A percentile compares a stretch with the other conserved stretches of the same genome.
These are phyloP conservation scores for Syndactyla subalaris DNA, from an alignment of 2,797 vertebrate species.

Conservation along the genomic window DNA sequence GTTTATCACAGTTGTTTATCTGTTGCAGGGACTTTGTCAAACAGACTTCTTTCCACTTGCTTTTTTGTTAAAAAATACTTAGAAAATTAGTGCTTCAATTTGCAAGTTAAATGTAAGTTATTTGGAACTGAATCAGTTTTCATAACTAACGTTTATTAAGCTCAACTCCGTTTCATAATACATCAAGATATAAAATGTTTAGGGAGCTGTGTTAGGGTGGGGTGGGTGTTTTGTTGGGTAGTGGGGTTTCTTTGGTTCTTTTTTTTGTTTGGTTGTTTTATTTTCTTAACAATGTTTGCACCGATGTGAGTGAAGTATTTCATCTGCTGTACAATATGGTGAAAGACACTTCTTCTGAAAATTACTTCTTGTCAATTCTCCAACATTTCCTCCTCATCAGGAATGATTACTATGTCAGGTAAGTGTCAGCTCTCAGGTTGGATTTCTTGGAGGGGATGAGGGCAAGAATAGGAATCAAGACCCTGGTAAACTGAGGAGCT, in stretches of 20 bases:
- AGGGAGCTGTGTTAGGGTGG: neutral
- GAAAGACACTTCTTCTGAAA: conserved; percentile 92
- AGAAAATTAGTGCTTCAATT: neutral
- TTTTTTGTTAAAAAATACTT: neutral
- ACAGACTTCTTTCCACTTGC: neutral
- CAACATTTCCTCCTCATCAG: conserved; percentile 97
- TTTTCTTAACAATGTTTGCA: conserved; percentile 83
- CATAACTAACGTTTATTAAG: neutral
- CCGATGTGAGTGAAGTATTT: conserved; percentile 95
- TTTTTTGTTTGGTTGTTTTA: neutral
- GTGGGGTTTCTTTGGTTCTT: no score
- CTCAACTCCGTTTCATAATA: neutral
- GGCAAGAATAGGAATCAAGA: neutral
- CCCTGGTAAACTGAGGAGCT: neutral
- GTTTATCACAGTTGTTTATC: neutral
- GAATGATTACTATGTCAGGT: conserved; percentile 97
- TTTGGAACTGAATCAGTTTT: neutral
- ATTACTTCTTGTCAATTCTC: conserved; percentile 92
- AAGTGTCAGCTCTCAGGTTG: conserved; percentile 34
- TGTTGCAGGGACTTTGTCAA: neutral
- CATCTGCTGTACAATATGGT: conserved; percentile 96
- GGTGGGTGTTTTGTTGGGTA: neutral
- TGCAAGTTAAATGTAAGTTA: neutral
- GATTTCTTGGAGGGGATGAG: accelerated
- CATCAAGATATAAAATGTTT: neutral